Conservation (phyloP, 2,888 invertebrate genomes). For the Galerucella pusilla region DNA sequence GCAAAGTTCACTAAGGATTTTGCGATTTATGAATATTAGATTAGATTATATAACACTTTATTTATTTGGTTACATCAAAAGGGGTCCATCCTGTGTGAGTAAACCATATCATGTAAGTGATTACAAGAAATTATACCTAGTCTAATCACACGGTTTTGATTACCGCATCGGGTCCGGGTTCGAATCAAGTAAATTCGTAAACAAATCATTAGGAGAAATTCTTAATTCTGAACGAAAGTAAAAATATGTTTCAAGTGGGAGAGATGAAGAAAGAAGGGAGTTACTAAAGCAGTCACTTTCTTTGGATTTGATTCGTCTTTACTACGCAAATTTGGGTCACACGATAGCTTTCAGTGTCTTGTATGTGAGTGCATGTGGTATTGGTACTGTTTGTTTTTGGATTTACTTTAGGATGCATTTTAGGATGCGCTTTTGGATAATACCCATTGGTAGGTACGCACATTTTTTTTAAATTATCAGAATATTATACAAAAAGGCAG, state of each 20-base stretch:
- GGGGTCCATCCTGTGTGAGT: neutral
- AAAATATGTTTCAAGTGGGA: conserved; percentile 61
- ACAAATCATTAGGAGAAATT: conserved; percentile 56
- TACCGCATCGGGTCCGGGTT: conserved; percentile 10
- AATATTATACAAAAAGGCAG: neutral
- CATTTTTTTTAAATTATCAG: conserved; percentile 7
- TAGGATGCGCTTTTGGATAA: conserved; percentile 55
- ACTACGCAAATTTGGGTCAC: conserved; percentile 62
- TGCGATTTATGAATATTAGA: neutral
- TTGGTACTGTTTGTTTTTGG: conserved; percentile 41
- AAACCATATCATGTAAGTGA: neutral
- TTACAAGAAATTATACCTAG: neutral
- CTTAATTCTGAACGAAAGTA: conserved; percentile 60
- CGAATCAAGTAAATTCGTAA: conserved; percentile 18
- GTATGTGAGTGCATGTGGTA: conserved; percentile 44
- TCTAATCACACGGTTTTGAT: conserved; percentile 2
- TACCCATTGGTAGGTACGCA: conserved; percentile 52
- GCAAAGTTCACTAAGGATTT: neutral
- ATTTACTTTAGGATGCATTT: conserved; percentile 48
- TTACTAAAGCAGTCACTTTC: conserved; percentile 62
- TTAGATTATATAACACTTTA: neutral
- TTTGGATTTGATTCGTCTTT: conserved; percentile 55
- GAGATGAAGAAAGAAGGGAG: conserved; percentile 62
- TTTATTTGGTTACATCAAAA: neutral
- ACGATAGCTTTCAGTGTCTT: conserved; percentile 58